phyloP scores from a whole-genome alignment of 2,888 invertebrate species.

The Drosophila robusta region DNA sequence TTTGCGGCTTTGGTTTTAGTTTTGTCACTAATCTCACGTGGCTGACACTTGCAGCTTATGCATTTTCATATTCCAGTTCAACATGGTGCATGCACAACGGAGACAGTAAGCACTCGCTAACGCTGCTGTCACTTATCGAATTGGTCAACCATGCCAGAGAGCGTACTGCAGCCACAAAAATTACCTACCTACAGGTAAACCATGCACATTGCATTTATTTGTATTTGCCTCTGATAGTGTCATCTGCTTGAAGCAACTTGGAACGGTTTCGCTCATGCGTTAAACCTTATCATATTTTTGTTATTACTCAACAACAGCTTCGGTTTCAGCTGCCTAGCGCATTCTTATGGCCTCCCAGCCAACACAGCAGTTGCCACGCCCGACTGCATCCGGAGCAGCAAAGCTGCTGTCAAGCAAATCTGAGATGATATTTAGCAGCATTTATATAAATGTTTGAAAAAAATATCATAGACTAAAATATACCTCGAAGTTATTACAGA shows the following conservation, averaged over 20 bases:
- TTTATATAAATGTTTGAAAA: conserved; percentile 6
- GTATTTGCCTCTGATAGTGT: conserved; percentile 31
- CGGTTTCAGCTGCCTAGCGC: conserved; percentile 45
- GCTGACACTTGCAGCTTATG: conserved; percentile 57
- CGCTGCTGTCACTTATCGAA: neutral
- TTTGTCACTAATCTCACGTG: conserved; percentile 62
- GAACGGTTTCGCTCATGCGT: conserved; percentile 41
- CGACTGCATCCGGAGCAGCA: conserved; percentile 43
- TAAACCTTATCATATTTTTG: conserved; percentile 61
- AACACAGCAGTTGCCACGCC: conserved; percentile 40
- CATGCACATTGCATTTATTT: conserved; percentile 4
- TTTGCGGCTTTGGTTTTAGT: conserved; percentile 62
- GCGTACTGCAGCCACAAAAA: conserved; percentile 4
- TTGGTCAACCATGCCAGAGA: neutral
- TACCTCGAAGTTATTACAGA: conserved; percentile 2
- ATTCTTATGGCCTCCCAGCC: conserved; percentile 49
- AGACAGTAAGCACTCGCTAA: conserved; percentile 14
- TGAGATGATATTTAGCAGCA: conserved; percentile 66
- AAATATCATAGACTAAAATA: neutral
- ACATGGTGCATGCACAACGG: neutral
- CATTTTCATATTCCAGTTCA: conserved; percentile 38
- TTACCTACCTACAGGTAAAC: conserved; percentile 3
- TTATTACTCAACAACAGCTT: conserved; percentile 43
- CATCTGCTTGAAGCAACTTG: conserved; percentile 36
- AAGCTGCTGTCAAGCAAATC: conserved; percentile 58